Evolutionary conservation across 2,797 vertebrate genomes (phyloP), one percentile per base, ranked within the genome.

Genomic region (Sarcoramphus papa): DNA sequence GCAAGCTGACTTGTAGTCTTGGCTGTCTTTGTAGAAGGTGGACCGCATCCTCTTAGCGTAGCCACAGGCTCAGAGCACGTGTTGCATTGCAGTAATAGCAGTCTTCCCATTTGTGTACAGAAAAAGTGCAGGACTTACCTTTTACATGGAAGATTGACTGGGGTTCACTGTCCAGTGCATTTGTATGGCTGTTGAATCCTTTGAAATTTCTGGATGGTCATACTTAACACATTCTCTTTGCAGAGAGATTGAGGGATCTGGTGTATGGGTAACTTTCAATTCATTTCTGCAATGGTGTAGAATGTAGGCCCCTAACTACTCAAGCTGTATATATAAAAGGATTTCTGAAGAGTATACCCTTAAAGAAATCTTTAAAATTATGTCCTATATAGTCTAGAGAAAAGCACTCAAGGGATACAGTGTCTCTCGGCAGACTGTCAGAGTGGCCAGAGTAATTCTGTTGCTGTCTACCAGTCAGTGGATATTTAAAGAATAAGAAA

Each of bases 401-500:
- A 85, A 94, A 65, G 33, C 72, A 56, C 18, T 78, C 64, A 65
- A 20, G 72, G n/a, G 76, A 43, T 37, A n/a, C 30, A 73, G 45
- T 28, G 28, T 91, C 35, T 84, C 57, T 85, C 9, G 3, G 70
- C 60, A 87, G 70, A 78, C 62, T 88, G 48, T 80, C 47, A 89
- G 47, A 90, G 72, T 60, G 33, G 63, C 41, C 77, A 53, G 51
- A 89, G 45, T 80, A 94, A 91, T 82, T 87, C 33, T 2, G 2
- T 93, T 93, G 64, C 88, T 84, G 31, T 80, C 60, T 85, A 57
- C 43, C 35, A 88, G 83, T 62, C 64, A 89, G 74, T 33, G 87
- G 81, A 43, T 85, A 93, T 64, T 93, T 92, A 89, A 96, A 92
- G 94, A 94, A 92, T 50, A 25, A 90, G 48, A 86, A 60, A 60